Percentiles rank a stretch among this genome's conserved stretches.
phyloP scores from a whole-genome alignment of 2,888 invertebrate genomes.

The Merodon equestris region DNA sequence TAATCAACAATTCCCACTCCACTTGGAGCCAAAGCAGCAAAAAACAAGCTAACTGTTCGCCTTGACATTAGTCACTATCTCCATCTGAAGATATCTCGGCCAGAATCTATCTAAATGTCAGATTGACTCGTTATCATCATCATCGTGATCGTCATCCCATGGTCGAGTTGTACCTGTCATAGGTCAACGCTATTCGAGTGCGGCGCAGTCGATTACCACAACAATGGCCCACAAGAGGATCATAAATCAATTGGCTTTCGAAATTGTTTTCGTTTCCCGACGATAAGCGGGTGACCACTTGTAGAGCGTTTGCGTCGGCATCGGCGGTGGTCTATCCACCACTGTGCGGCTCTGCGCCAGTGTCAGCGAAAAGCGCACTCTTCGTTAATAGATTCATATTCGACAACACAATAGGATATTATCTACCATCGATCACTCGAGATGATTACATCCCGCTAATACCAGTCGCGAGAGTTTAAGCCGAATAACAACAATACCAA shows the following conservation, averaged over 20 bases:
- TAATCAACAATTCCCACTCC: slow-evolving; percentile 52
- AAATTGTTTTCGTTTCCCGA: slow-evolving; percentile 49
- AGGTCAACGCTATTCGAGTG: slow-evolving; percentile 50
- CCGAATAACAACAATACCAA: too few species aligned
- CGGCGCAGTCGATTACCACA: slow-evolving; percentile 46
- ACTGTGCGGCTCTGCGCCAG: slow-evolving; percentile 18
- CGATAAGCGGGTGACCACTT: slow-evolving; percentile 64
- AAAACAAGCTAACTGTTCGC: slow-evolving; percentile 30
- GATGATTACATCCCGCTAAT: slow-evolving; percentile 31
- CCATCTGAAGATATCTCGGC: slow-evolving; percentile 18
- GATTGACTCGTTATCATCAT: slow-evolving; percentile 50
- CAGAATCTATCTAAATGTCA: slow-evolving; percentile 43
- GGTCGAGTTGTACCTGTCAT: slow-evolving; percentile 48
- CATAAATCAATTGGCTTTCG: slow-evolving; percentile 61
- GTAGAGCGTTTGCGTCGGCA: slow-evolving; percentile 22
- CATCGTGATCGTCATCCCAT: background rate
- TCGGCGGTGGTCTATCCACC: slow-evolving; percentile 29
- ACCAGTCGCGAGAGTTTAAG: background rate
- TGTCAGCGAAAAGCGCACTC: slow-evolving; percentile 22
- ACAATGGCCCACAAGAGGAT: slow-evolving; percentile 47
- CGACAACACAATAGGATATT: slow-evolving; percentile 22
- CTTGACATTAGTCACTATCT: slow-evolving; percentile 58
- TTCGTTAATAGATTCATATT: slow-evolving; percentile 51
- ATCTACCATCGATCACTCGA: slow-evolving; percentile 54
- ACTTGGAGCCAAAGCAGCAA: slow-evolving; percentile 27